Evolutionary conservation across 2,888 invertebrate genomes (phyloP), one percentile per base, ranked within the genome.

Genomic region (Halocaridina rubra): DNA sequence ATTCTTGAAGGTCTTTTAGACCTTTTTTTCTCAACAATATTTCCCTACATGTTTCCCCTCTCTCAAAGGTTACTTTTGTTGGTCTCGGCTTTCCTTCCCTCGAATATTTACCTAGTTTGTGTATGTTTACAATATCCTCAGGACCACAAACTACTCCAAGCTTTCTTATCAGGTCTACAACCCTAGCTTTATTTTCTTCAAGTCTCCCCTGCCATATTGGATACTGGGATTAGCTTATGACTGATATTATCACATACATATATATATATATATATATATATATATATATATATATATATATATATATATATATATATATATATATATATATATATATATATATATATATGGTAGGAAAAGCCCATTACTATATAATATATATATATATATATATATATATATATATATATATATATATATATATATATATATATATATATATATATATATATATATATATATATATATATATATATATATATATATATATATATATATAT

Each of bases 251-350:
- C 7, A 64, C n/a, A 64, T 64, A 64, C n/a, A 13, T n/a, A 5
- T 64, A n/a, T 64, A 5, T 5, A 64, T 10, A 64, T 64, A 64
- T 64, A 64, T 64, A 64, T 64, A 64, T 64, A 64, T 75, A 75
- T 75, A 46, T 75, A 33, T 75, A 29, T 75, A 75, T 75, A 75
- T 75, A 75, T 75, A 75, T 75, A 75, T 75, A 75, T 75, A 75
- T 75, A 75, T 75, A 75, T 72, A 75, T 75, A 75, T 75, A 75
- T 75, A 75, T 75, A 75, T 75, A 75, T 75, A 75, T 75, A 75
- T 75, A 75, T 75, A 75, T 75, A 75, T 75, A 75, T 75, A 75
- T 75, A 75, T 75, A 75, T 75, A 75, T 75, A 75, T 75, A 75
- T 75, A 46, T 33, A 46, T 46, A 75, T 39, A 39, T 39, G 13